Percentiles rank a stretch among this genome's conserved stretches.
Evolutionary conservation across 2,113 vertebrate genomes (phyloP).

Genomic region (Ovis aries): DNA sequence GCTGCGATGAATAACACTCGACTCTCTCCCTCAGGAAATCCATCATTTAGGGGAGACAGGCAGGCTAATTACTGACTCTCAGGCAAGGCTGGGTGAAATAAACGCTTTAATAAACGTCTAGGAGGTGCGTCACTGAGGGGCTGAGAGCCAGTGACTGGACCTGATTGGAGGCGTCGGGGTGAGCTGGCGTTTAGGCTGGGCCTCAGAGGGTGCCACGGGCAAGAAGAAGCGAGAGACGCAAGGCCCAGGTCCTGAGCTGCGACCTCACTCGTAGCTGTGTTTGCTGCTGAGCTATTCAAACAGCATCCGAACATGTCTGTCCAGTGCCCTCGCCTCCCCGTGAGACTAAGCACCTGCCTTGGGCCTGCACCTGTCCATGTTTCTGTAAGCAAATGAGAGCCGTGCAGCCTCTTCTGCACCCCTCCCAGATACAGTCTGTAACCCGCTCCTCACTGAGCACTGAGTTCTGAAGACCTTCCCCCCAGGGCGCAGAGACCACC

Average conservation of each 20-base stretch:
- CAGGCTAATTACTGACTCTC: background rate
- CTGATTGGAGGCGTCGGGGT: fast-evolving
- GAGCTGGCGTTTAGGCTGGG: fast-evolving
- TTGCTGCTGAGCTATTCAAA: fast-evolving
- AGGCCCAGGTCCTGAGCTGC: fast-evolving
- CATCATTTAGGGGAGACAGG: background rate
- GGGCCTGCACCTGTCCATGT: background rate
- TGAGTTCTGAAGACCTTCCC: fast-evolving
- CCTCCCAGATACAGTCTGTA: fast-evolving
- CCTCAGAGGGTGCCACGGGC: fast-evolving
- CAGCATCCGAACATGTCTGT: fast-evolving
- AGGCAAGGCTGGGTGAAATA: fast-evolving
- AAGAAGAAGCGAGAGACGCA: fast-evolving
- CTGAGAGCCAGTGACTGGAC: fast-evolving
- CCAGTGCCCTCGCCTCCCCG: fast-evolving
- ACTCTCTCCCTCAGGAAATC: background rate
- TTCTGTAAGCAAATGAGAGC: background rate
- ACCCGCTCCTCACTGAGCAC: fast-evolving
- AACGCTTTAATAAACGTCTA: fast-evolving
- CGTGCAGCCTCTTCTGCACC: fast-evolving
- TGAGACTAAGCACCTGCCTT: fast-evolving
- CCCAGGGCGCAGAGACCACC: fast-evolving
- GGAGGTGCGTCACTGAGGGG: fast-evolving
- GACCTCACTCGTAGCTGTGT: fast-evolving
- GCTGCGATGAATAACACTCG: fast-evolving